Conservation (phyloP, 2,797 vertebrate species). For the Pseudomugil gertrudae region DNA sequence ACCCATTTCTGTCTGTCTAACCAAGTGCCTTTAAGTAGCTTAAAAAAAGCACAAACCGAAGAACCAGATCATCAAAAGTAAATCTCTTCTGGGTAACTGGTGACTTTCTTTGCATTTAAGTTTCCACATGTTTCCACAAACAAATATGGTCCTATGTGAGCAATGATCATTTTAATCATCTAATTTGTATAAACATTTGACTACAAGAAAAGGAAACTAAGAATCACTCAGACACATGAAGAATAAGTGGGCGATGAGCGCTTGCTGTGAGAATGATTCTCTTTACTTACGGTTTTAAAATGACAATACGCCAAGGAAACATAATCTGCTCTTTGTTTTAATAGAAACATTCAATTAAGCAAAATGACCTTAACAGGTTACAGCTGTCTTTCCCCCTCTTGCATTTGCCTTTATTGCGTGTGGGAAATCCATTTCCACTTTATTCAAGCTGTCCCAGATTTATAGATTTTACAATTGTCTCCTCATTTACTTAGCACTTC, state of each 20-base stretch:
- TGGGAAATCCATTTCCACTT: conserved; percentile 74
- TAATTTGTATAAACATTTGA: conserved; percentile 55
- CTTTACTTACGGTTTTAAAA: conserved; percentile 52
- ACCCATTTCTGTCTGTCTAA: conserved; percentile 14
- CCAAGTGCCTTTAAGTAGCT: conserved; percentile 10
- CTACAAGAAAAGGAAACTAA: conserved; percentile 25
- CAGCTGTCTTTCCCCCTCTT: conserved; percentile 57
- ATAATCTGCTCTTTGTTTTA: conserved; percentile 67
- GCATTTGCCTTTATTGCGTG: conserved; percentile 59
- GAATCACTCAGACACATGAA: neutral
- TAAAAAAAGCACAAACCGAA: conserved; percentile 7
- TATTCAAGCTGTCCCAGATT: conserved; percentile 60
- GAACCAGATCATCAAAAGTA: conserved; percentile 29
- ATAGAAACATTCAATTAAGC: conserved; percentile 77
- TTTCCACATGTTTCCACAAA: conserved; percentile 44
- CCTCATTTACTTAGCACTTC: conserved; percentile 65
- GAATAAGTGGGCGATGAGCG: conserved; percentile 9
- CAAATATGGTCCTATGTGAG: conserved; percentile 32
- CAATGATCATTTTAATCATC: conserved; percentile 50
- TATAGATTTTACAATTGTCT: conserved; percentile 74
- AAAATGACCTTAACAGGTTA: conserved; percentile 72
- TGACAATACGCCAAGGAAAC: conserved; percentile 57
- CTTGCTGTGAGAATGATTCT: conserved; percentile 36
- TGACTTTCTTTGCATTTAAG: conserved; percentile 40
- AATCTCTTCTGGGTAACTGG: conserved; percentile 1